Conservation (phyloP, 1,140 invertebrate species). For the Platyscapa corneri region DNA sequence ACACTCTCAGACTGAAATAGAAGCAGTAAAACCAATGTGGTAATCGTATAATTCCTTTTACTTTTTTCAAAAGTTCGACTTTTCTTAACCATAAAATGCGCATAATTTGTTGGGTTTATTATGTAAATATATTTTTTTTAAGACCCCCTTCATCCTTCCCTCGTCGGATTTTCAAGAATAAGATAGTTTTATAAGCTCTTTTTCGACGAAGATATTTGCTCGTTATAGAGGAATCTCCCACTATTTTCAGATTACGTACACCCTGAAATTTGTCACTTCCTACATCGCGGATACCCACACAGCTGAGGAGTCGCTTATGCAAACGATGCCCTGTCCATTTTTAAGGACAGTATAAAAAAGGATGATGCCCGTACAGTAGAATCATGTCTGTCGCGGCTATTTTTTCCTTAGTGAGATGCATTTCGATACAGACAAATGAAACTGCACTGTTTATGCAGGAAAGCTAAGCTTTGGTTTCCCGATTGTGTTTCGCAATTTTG, state of each 20-base stretch:
- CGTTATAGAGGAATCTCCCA: conserved; percentile 1
- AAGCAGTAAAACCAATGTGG: background rate
- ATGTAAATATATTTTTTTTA: background rate
- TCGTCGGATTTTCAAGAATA: background rate
- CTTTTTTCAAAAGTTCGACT: background rate
- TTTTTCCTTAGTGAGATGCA: conserved; percentile 39
- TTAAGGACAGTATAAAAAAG: conserved; percentile 8
- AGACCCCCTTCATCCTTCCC: background rate
- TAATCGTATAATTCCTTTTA: background rate
- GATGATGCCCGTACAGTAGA: background rate
- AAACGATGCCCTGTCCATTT: conserved; percentile 44
- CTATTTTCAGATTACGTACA: background rate
- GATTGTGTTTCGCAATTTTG: background rate
- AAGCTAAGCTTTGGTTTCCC: background rate
- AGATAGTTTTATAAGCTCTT: background rate
- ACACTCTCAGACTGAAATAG: background rate
- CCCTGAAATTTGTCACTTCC: conserved; percentile 42
- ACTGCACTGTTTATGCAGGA: conserved; percentile 13
- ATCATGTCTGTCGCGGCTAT: conserved; percentile 23
- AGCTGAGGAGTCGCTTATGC: background rate
- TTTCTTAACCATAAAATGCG: background rate
- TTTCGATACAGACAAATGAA: conserved; percentile 28
- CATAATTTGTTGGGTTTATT: background rate
- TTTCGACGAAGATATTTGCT: background rate
- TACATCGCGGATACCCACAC: too few species aligned